These are phyloP conservation scores for Notarius quadriscutis DNA, from an alignment of 2,113 vertebrate species.

Conservation along the genomic window DNA sequence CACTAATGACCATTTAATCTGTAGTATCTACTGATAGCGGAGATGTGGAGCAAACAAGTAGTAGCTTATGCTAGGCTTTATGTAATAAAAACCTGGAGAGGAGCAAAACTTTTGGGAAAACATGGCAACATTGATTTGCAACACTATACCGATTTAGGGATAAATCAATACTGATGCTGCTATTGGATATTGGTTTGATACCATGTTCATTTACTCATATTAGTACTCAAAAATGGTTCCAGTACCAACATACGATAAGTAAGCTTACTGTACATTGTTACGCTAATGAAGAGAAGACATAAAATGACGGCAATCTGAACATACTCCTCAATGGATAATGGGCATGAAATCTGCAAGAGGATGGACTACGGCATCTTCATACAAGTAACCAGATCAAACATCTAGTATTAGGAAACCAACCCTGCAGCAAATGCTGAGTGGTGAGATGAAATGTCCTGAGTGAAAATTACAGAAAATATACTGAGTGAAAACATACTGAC, in stretches of 20 bases:
- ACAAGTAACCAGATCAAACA: background rate
- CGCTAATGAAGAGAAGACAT: background rate
- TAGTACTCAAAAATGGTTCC: background rate
- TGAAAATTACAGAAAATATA: too few relatives aligned
- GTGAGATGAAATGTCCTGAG: background rate
- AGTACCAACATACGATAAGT: background rate
- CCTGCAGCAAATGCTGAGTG: background rate
- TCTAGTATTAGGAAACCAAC: background rate
- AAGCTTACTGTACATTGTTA: background rate
- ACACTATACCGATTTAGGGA: background rate
- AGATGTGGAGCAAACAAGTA: background rate
- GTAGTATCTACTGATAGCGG: background rate
- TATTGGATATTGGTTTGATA: background rate
- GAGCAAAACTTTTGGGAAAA: background rate
- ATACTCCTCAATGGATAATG: background rate
- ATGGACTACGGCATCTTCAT: background rate
- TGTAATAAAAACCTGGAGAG: background rate
- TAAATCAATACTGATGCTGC: background rate
- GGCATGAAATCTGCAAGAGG: background rate
- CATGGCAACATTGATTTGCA: background rate
- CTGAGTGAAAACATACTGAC: too few relatives aligned
- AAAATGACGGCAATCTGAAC: background rate
- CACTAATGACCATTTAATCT: slow-evolving; percentile 31
- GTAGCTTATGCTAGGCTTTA: background rate
- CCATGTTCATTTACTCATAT: background rate